Evolutionary conservation across 2,888 invertebrate genomes (phyloP).

Genomic region (Cecidostiba fungosa): DNA sequence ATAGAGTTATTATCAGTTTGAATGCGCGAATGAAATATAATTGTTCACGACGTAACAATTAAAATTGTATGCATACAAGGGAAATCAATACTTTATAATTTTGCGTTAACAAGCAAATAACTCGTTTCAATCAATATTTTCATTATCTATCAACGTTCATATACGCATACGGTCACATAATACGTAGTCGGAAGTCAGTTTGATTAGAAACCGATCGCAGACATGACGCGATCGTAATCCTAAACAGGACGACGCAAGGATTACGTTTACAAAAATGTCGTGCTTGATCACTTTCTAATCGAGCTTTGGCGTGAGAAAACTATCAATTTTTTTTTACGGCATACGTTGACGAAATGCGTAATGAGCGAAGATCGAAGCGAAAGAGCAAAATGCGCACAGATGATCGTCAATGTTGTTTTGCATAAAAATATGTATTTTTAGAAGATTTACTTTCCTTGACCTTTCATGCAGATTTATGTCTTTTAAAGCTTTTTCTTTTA

Average conservation of each 20-base stretch:
- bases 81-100: no score
- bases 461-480: not conserved
- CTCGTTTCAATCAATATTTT: no score
- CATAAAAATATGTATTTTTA: not conserved
- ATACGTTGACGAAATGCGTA: not conserved
- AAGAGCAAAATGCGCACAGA: not conserved
- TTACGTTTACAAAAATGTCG: not conserved
- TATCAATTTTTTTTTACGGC: not conserved
- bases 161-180: no score
- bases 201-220: not conserved
- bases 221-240: not conserved
- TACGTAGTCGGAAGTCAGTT: not conserved
- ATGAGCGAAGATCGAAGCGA: not conserved
- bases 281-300: conserved; percentile 10
- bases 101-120: no score
- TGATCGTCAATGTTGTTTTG: not conserved
- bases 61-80: not conserved
- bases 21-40: not conserved
- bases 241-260: not conserved
- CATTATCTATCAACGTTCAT: no score
- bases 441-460: not conserved
- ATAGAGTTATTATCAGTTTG: no score
- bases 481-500: not conserved
- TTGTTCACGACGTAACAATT: not conserved
- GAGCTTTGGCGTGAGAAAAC: conserved; percentile 8